phyloP scores from a whole-genome alignment of 2,797 vertebrate genomes.

The Australoheros facetus region DNA sequence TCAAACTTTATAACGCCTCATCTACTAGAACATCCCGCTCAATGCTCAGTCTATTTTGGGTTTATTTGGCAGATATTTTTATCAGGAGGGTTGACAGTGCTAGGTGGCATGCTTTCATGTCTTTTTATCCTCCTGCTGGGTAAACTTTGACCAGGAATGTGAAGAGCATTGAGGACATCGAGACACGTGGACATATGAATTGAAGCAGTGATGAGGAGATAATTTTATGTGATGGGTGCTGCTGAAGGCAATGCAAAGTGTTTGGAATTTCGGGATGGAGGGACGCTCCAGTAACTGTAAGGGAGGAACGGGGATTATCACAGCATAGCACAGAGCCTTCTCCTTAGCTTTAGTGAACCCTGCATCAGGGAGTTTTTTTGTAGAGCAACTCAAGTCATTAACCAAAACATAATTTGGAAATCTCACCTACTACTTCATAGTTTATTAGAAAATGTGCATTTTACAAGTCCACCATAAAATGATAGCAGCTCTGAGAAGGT shows the following conservation, averaged over 20 bases:
- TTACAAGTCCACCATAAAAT: background rate
- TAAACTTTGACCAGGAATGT: conserved; percentile 66
- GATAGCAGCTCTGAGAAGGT: background rate
- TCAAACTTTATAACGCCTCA: conserved; percentile 47
- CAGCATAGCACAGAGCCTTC: conserved; percentile 9
- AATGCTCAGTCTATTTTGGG: conserved; percentile 56
- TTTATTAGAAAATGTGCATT: background rate
- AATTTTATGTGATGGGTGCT: conserved; percentile 70
- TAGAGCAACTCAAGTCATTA: background rate
- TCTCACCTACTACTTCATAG: background rate
- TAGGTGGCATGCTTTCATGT: conserved; percentile 49
- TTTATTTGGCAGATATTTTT: conserved; percentile 55
- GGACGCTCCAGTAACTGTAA: conserved; percentile 44
- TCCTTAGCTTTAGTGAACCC: background rate
- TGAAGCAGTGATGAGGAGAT: conserved; percentile 64
- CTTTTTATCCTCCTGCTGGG: conserved; percentile 43
- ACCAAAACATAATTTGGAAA: background rate
- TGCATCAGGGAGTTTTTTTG: background rate
- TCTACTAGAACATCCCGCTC: conserved; percentile 51
- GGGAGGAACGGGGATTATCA: conserved; percentile 47
- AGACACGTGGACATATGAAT: conserved; percentile 50
- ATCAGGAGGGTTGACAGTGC: conserved; percentile 24
- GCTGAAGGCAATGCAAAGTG: conserved; percentile 37
- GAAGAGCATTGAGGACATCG: conserved; percentile 37
- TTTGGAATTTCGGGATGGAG: conserved; percentile 26